Percentiles rank a stretch among this genome's conserved stretches.
phyloP scores from a whole-genome alignment of 2,888 invertebrate species.

The Alcis repandata region DNA sequence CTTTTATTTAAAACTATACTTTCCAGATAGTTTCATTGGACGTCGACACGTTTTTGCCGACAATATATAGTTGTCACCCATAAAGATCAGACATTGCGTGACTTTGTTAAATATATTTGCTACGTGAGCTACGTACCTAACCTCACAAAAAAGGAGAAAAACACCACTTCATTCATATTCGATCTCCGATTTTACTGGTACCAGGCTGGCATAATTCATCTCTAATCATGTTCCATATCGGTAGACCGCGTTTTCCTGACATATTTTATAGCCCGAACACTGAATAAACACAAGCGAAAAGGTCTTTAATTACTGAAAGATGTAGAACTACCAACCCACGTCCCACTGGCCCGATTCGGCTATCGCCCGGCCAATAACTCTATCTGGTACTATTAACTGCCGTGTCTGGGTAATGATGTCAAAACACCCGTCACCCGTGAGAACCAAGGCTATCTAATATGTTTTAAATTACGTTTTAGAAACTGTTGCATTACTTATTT shows the following conservation, averaged over 20 bases:
- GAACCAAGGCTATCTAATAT: conserved; percentile 16
- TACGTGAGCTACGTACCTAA: not conserved
- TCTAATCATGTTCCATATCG: too few relatives aligned
- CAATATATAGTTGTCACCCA: not conserved
- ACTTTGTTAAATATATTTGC: not conserved
- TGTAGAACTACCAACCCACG: conserved; percentile 4
- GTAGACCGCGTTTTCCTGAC: too few relatives aligned
- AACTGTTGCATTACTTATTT: not conserved
- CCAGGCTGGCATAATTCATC: not conserved
- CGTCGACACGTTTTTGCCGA: not conserved
- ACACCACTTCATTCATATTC: not conserved
- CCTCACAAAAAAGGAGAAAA: not conserved
- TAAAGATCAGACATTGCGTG: conserved; percentile 3
- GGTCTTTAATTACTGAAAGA: conserved; percentile 1
- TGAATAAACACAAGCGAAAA: conserved; percentile 4
- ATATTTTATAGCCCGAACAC: not conserved
- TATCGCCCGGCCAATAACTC: conserved; percentile 29
- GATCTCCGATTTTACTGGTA: not conserved
- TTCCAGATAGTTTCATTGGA: not conserved
- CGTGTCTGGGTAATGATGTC: conserved; percentile 13
- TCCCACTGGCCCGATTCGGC: conserved; percentile 20
- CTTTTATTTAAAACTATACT: not conserved
- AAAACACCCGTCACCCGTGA: conserved; percentile 19
- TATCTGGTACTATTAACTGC: conserved; percentile 13
- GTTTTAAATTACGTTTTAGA: conserved; percentile 9